Evolutionary conservation across 2,113 vertebrate genomes (phyloP), one percentile per base, ranked within the genome.

Genomic region (Phaethon lepturus): DNA sequence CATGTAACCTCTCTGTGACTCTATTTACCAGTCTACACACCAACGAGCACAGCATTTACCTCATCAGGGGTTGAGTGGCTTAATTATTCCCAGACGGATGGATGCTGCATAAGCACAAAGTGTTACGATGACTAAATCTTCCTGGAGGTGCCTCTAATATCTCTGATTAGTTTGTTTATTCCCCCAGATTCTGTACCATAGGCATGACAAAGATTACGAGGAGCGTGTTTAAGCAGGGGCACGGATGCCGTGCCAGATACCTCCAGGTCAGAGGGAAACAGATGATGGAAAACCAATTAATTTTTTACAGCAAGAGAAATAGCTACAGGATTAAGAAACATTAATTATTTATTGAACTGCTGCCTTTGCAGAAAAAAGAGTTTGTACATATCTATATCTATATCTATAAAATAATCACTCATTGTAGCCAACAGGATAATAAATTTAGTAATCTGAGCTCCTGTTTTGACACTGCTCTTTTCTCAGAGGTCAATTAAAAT

Each of bases 271-370:
- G 87, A 94, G 76, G 68, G 96, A 97, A 97, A 94, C 53, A 96
- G 96, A 97, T 98, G 98, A 98, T 97, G 96, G 98, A 98, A 98
- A 97, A 93, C 97, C 97, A 98, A 98, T 98, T 98, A 98, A 98
- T 98, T 98, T 98, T 98, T 98, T 97, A 98, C 96, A 97, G 90
- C 42, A 18, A 76, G 95, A 98, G 97, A 98, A 98, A 98, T 94
- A 97, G 96, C 98, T 97, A 97, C 73, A 77, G 95, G 97, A 98
- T 98, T 97, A 98, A 96, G 96, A 97, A 96, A 93, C 95, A 97
- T 98, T 98, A 98, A 98, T 98, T 98, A 98, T 98, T 98, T 98
- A 98, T 98, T 95, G 94, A 98, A 96, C 73, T 94, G 91, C 95
- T 98, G 96, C 97, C 98, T 98, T 80, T 95, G 93, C 89, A 94